Evolutionary conservation across 2,113 vertebrate species (phyloP).

Genomic region (Rutilus rutilus): DNA sequence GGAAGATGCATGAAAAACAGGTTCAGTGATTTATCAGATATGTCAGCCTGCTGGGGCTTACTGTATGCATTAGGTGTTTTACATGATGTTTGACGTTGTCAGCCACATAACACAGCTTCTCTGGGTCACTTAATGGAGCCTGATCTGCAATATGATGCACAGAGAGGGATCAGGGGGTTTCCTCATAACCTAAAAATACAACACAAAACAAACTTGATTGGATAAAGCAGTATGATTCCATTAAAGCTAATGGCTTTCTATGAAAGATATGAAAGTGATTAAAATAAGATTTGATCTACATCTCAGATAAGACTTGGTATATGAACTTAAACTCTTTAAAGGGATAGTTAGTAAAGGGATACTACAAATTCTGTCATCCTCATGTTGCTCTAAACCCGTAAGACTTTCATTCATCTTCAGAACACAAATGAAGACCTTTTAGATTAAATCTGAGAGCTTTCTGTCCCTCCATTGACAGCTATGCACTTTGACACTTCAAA

Average conservation of each 20-base stretch:
- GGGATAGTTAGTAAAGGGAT: too few species aligned
- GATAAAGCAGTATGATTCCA: not conserved
- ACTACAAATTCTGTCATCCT: too few species aligned
- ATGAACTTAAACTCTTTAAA: not conserved
- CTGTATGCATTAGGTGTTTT: constrained; percentile 5
- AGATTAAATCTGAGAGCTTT: too few species aligned
- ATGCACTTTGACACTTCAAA: too few species aligned
- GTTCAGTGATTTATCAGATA: not conserved
- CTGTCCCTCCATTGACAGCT: too few species aligned
- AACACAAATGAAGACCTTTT: too few species aligned
- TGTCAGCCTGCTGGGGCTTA: not conserved
- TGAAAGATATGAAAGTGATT: not conserved
- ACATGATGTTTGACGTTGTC: not conserved
- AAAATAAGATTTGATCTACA: not conserved
- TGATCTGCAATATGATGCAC: not conserved
- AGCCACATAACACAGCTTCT: constrained; percentile 25
- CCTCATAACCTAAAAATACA: not conserved
- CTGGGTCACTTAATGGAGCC: not conserved
- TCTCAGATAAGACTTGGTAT: not conserved
- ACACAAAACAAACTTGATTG: not conserved
- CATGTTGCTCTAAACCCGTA: too few species aligned
- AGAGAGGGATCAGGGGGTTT: not conserved
- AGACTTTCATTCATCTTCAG: too few species aligned
- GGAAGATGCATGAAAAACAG: not conserved
- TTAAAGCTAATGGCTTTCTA: not conserved